A percentile compares a stretch with the other conserved stretches of the same genome.
phyloP scores from a whole-genome alignment of 2,888 invertebrate species.

The Ormyrus rosae region DNA sequence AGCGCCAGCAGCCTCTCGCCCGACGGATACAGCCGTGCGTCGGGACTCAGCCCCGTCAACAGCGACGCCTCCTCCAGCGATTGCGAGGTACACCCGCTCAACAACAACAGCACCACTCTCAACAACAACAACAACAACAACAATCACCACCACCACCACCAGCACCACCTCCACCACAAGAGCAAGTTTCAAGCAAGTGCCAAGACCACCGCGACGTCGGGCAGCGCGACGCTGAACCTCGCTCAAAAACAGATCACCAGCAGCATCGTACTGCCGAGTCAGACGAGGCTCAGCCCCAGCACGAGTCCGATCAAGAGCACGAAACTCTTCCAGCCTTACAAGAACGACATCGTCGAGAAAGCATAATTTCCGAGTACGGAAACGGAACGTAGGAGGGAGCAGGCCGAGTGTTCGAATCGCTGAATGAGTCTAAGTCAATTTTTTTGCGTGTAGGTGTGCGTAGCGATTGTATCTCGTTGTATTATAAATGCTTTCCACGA shows the following conservation, averaged over 20 bases:
- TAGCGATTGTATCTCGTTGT: no score
- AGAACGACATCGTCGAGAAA: constrained; percentile 77
- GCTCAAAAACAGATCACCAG: constrained; percentile 36
- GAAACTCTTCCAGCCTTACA: constrained; percentile 87
- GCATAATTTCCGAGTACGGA: constrained; percentile 59
- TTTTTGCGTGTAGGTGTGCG: no score
- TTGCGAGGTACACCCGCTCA: constrained; percentile 65
- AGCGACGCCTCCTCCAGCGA: constrained; percentile 70
- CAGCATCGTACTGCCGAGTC: constrained; percentile 56
- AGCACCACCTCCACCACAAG: constrained; percentile 14
- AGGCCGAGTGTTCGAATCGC: no score
- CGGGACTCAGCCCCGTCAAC: constrained; percentile 69
- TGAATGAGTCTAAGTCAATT: no score
- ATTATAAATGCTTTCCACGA: no score
- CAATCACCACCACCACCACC: neutral
- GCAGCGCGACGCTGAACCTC: neutral
- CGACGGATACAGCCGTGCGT: constrained; percentile 67
- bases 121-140: constrained; percentile 35
- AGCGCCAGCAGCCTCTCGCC: neutral
- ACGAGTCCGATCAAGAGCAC: constrained; percentile 76
- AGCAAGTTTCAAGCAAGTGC: neutral
- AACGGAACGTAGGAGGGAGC: no score
- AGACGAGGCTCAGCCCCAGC: constrained; percentile 63
- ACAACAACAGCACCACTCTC: constrained; percentile 13
- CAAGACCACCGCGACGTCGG: constrained; percentile 10